Base-by-base conservation (phyloP, 2,888 invertebrate species). In the Strigamia transsilvanica region DNA sequence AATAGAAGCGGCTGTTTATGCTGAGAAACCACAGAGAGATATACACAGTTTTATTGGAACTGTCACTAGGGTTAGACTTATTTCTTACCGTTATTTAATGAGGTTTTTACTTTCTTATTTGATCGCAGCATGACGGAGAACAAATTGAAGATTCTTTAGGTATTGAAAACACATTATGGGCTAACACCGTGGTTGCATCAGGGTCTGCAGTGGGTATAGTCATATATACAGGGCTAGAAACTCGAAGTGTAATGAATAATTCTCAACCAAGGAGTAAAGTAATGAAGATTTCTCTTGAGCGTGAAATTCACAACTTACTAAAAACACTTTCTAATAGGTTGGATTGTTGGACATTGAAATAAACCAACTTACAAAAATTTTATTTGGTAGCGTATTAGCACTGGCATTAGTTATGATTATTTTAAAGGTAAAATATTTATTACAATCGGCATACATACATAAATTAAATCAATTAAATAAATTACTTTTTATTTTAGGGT, bases 191-290 rank as follows among this genome's bases (percentile, higher is more conserved):
- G 0, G 93, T 99, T 15, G 99, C 99, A 0, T 98, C 97, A 1
- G 98, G 98, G 23, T 95, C 96, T 84, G 97, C 98, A 0, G 92
- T 98, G 7, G 99, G 98, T 15, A 92, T 98, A 81, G 94, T 99
- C 7, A 94, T 99, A 84, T 99, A 99, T 87, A 99, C 97, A 79
- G 97, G 99, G 21, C 92, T 93, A 80, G 99, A 99, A 90, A 99
- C 99, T 0, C 91, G 99, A 85, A 96, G 97, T 85, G 96, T 98
- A 13, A 99, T 99, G 99, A 99, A 99, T 89, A 99, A 99, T 87
- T 97, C 97, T 0, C 92, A 93, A 79, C 98, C 99, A 0, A 92
- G 97, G 82, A 97, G 97, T 34, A 99, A 99, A 91, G 94, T 98
- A 84, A 38, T 80, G 3, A 34, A 13, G 1, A 51, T 21, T 12